Evolutionary conservation across 2,888 invertebrate genomes (phyloP).

Genomic region (Oligia fasciuncula): DNA sequence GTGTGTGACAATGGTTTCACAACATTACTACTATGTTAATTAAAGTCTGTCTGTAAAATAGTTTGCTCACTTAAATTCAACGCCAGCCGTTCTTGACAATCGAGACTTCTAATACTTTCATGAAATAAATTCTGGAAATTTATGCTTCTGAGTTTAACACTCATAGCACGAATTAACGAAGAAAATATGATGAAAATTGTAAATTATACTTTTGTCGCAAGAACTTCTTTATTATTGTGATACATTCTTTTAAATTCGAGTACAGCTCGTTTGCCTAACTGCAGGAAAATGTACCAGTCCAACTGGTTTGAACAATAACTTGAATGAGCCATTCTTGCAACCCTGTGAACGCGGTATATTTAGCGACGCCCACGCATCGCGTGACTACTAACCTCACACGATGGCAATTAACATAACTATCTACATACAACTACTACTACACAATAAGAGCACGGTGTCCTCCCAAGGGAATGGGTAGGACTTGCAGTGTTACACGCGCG

Average conservation of each 20-base stretch:
- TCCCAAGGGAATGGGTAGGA: not conserved
- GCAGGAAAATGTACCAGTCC: conserved; percentile 13
- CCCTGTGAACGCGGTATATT: conserved; percentile 15
- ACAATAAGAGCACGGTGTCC: conserved; percentile 2
- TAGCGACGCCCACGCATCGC: conserved; percentile 36
- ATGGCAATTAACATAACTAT: conserved; percentile 44
- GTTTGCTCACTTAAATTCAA: conserved; percentile 2
- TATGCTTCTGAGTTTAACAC: not conserved
- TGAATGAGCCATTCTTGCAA: conserved; percentile 20
- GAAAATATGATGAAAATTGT: not conserved
- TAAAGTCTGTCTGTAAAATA: not conserved
- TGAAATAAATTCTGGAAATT: conserved; percentile 14
- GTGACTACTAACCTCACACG: conserved; percentile 47
- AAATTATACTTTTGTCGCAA: not conserved
- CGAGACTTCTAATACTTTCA: not conserved
- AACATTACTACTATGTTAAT: not conserved
- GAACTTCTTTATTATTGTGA: not conserved
- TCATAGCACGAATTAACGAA: not conserved
- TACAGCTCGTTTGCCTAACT: conserved; percentile 19
- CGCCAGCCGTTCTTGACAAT: not conserved
- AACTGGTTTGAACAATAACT: conserved; percentile 45
- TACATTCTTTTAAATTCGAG: not conserved
- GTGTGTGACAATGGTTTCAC: not conserved
- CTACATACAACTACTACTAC: not conserved
- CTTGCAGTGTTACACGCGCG: not conserved